These are phyloP conservation scores for Ambastaia sidthimunki DNA, from an alignment of 2,797 vertebrate species.

Conservation along the genomic window DNA sequence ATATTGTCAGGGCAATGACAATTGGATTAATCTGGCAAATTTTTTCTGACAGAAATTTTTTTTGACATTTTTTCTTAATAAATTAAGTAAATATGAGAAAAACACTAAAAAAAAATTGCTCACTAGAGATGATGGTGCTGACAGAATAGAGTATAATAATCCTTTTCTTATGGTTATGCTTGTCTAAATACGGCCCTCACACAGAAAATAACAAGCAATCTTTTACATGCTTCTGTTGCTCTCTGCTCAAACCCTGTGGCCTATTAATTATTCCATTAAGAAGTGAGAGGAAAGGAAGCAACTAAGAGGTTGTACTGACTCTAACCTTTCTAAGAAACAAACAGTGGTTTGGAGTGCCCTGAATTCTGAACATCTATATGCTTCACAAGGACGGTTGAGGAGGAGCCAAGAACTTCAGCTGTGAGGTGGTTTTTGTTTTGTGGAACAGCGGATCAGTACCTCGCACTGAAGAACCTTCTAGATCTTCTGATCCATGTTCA, in stretches of 20 bases:
- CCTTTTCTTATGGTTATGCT: conserved; percentile 58
- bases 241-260: conserved; percentile 38
- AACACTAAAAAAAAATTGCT: conserved; percentile 59
- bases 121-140: conserved; percentile 32
- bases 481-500: conserved; percentile 13
- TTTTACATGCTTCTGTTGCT: conserved; percentile 43
- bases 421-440: conserved; percentile 16
- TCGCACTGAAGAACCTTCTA: background rate
- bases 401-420: background rate
- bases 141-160: conserved; percentile 23
- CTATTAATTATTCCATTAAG: conserved; percentile 57
- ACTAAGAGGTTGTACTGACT: conserved; percentile 28
- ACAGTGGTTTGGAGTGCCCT: conserved; percentile 42
- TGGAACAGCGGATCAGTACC: conserved; percentile 7
- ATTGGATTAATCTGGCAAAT: too few species aligned
- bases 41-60: too few species aligned
- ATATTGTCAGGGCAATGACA: too few species aligned
- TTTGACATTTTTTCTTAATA: conserved; percentile 8
- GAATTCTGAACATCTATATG: conserved; percentile 50
- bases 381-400: conserved; percentile 37
- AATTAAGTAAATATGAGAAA: conserved; percentile 1
- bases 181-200: conserved; percentile 52
- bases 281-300: background rate
- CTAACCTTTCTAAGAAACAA: conserved; percentile 44
- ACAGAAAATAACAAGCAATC: conserved; percentile 52